Evolutionary conservation across 30 jellyfish, hydroid and myxozoan genomes (phyloP).

Genomic region (Aurelia aurita): DNA sequence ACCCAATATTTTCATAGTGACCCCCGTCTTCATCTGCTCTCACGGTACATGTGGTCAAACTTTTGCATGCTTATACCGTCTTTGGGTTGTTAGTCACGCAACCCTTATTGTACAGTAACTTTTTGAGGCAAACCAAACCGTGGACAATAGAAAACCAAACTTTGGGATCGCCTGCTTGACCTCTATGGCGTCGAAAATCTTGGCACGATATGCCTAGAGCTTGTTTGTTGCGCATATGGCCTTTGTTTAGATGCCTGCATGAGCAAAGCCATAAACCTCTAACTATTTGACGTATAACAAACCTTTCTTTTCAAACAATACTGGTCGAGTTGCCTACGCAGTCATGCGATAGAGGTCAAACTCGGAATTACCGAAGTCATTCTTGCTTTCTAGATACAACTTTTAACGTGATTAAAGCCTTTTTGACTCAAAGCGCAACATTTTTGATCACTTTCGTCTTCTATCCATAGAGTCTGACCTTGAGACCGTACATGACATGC

Average conservation of each 20-base stretch:
- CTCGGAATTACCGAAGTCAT: too few species aligned
- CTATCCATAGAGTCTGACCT: too few species aligned
- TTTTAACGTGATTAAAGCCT: too few species aligned
- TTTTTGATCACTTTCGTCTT: too few species aligned
- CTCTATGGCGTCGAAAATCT: slow-evolving; percentile 59
- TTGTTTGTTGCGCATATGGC: slow-evolving; percentile 14
- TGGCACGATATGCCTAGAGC: slow-evolving; percentile 39
- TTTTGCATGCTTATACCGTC: slow-evolving; percentile 45
- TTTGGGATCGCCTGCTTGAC: slow-evolving; percentile 59
- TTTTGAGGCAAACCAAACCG: slow-evolving; percentile 52
- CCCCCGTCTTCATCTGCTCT: not conserved
- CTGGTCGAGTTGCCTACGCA: too few species aligned
- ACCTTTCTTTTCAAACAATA: too few species aligned
- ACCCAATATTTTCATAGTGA: too few species aligned
- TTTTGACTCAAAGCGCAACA: too few species aligned
- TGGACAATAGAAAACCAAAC: slow-evolving; percentile 23
- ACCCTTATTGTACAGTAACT: slow-evolving; percentile 35
- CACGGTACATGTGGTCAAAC: not conserved
- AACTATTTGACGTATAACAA: not conserved
- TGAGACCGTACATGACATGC: too few species aligned
- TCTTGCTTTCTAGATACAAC: too few species aligned
- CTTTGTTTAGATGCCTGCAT: slow-evolving; percentile 15
- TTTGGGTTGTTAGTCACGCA: slow-evolving; percentile 60
- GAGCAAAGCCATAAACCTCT: slow-evolving; percentile 13
- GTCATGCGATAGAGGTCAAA: too few species aligned